Base-by-base conservation (phyloP, 2,888 invertebrate species). In the Diploptera punctata region DNA sequence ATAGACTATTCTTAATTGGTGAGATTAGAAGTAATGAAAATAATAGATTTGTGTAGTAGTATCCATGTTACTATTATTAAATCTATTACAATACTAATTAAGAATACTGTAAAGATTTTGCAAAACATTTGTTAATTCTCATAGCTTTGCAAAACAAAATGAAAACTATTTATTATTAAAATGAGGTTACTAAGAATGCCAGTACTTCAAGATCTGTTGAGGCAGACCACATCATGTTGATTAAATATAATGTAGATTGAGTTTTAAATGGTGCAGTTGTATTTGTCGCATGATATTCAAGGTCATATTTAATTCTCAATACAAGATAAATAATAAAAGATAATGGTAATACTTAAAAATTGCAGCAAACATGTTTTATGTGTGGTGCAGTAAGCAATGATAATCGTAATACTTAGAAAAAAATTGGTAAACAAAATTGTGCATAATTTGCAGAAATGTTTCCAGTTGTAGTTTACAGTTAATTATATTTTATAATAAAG, bases 391-490 rank as follows among this genome's bases (percentile, higher is more conserved):
- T 57, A n/a, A 57, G 26, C 24, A 57, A 57, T 57, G 29, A 16
- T 44, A 26, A 47, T 47, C 47, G 47, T 29, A 47, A 47, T 47
- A 26, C 21, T 65, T 65, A 65, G 44, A 65, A 26, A 29, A 57
- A n/a, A 47, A 19, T 69, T 54, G 26, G 16, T 52, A 69, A 16
- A 69, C 24, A 13, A 9, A 19, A 38, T 16, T 43, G 26, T 60
- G 24, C 57, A 19, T 60, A 43, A 44, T 2, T 21, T 54, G 54
- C 43, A 38, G 47, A 69, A 31, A 24, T 26, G 29, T 69, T 69
- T 43, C 69, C 54, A 29, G 44, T 38, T 69, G 69, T 57, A 69
- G 69, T 69, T 69, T 60, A 44, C 69, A 69, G 69, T 21, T 69
- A 57, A 69, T 21, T 69, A n/a, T 69, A 52, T 69, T 38, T 69